Conservation (phyloP, 2,113 vertebrate genomes). For the Platanista minor region DNA sequence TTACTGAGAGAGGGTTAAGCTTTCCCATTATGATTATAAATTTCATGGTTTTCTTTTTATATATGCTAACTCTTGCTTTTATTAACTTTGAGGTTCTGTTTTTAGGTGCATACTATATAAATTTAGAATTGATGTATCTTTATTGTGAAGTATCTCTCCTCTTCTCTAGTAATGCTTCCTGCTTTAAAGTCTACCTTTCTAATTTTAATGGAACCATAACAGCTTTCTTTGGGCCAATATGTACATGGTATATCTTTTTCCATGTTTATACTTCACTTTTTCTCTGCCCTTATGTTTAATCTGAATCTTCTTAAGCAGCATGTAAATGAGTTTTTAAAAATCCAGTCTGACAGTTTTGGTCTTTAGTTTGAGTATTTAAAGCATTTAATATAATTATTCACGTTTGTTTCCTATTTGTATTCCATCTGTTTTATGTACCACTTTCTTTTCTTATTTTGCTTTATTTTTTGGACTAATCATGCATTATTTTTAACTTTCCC, state of each 20-base stretch:
- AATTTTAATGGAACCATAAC: not conserved
- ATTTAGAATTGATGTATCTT: not conserved
- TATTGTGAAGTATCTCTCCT: not conserved
- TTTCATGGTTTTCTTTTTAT: not conserved
- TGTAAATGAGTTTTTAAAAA: not conserved
- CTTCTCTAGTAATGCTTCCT: not conserved
- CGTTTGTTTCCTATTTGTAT: not conserved
- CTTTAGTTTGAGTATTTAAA: not conserved
- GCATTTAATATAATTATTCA: not conserved
- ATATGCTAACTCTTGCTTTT: not conserved
- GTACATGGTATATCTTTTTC: not conserved
- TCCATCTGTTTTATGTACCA: not conserved
- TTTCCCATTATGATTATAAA: not conserved
- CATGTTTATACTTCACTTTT: not conserved
- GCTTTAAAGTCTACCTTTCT: not conserved
- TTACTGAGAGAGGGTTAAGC: not conserved
- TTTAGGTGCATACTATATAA: not conserved
- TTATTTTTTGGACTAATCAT: not conserved
- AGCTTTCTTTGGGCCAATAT: not conserved
- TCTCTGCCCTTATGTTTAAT: not conserved
- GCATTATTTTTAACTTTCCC: not conserved
- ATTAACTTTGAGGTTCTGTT: not conserved
- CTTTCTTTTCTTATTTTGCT: not conserved
- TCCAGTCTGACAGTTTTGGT: not conserved
- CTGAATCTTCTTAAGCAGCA: not conserved